Evolutionary conservation across 2,888 invertebrate species (phyloP), one percentile per base, ranked within the genome.

Genomic region (Apodemia mormo): DNA sequence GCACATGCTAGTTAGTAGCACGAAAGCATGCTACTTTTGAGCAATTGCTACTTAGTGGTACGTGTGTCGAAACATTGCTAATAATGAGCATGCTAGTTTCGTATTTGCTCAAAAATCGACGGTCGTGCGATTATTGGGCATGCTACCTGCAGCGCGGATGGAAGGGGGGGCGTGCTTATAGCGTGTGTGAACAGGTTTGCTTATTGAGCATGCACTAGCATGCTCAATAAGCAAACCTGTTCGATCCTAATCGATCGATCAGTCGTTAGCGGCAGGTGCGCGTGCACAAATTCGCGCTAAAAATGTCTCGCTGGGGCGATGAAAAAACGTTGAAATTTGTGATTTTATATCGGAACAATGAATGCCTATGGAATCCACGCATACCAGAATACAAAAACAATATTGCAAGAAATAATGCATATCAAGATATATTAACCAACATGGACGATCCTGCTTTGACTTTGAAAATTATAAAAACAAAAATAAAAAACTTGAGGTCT

Each of bases 401-500:
- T 69, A 70, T 74, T 71, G 73, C 71, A 67, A n/a, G 74, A 71
- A 76, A 76, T 73, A 76, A 76, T 74, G 74, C 74, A 10, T 71
- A 72, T 43, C 45, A 70, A 65, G 74, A 68, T 66, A 70, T 72
- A 72, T 74, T 74, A 72, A 75, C 4, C 10, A 66, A 72, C 67
- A 70, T 70, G 70, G 33, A 70, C 2, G 71, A 74, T 66, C 68
- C 73, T 29, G 43, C n/a, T 58, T 74, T 73, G 45, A 72, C 73
- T 37, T 22, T 74, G 54, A 74, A 74, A 72, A 73, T 72, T 2
- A 68, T 73, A n/a, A 73, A 73, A 73, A 71, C 61, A 22, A 70
- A 73, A 73, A 73, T 74, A 37, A 71, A 72, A 68, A 72, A 74
- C 30, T 61, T 74, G 56, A 73, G 74, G 54, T 74, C 73, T 67